phyloP scores from a whole-genome alignment of 2,797 vertebrate genomes.

The Hirundo rustica region DNA sequence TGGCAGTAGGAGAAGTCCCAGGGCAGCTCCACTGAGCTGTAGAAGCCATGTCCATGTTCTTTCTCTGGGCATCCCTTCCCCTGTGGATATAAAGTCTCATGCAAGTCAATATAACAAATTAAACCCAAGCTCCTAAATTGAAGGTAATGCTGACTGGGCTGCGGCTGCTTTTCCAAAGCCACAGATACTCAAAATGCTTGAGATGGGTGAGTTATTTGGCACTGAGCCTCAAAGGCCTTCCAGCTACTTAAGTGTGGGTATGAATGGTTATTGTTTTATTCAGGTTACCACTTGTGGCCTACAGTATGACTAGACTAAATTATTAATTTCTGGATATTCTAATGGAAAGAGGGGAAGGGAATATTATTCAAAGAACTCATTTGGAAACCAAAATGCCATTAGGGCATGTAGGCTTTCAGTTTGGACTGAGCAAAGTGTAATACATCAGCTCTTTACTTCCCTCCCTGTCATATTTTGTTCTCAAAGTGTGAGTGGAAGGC shows the following conservation, averaged over 20 bases:
- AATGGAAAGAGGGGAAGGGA: conserved; percentile 7
- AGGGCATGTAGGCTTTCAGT: background rate
- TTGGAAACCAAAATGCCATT: conserved; percentile 36
- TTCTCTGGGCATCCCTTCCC: background rate
- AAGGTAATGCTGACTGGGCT: background rate
- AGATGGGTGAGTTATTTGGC: conserved; percentile 9
- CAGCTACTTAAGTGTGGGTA: background rate
- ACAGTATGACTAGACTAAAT: conserved; percentile 29
- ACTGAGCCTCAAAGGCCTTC: conserved; percentile 15
- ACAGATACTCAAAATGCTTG: background rate
- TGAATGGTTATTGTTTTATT: conserved; percentile 58
- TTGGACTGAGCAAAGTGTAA: conserved; percentile 17
- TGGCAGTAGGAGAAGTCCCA: background rate
- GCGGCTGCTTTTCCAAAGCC: background rate
- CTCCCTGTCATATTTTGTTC: conserved; percentile 27
- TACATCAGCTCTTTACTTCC: conserved; percentile 30
- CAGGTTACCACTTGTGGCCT: conserved; percentile 30
- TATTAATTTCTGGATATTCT: conserved; percentile 55
- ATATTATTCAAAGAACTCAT: conserved; percentile 43
- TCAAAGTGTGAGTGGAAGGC: background rate
- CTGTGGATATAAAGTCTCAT: background rate
- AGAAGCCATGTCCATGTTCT: background rate
- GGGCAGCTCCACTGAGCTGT: background rate
- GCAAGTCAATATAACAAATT: background rate
- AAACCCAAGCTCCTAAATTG: background rate